Conservation (phyloP, 2,797 vertebrate species). For the Labeo calbasu region DNA sequence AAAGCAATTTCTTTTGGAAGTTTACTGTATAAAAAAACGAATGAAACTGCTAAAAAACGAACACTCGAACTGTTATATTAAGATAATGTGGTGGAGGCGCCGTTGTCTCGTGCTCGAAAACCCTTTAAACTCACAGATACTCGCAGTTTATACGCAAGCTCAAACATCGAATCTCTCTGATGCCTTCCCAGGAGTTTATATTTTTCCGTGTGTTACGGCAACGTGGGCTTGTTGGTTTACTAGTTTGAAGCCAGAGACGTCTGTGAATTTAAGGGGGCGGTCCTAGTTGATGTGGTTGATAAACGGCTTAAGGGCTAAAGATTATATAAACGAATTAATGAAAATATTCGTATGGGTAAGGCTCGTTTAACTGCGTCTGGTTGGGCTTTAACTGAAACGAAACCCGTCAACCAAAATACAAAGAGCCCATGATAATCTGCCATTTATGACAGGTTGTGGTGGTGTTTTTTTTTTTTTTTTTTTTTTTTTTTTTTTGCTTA, state of each 20-base stretch:
- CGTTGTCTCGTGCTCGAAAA: neutral
- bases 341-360: conserved; percentile 20
- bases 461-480: neutral
- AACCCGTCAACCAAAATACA: neutral
- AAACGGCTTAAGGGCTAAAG: conserved; percentile 68
- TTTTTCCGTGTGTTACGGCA: conserved; percentile 16
- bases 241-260: conserved; percentile 41
- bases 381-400: neutral
- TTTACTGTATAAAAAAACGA: neutral
- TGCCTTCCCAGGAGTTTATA: neutral
- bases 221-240: conserved; percentile 48
- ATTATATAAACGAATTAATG: conserved; percentile 70
- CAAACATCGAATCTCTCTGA: neutral
- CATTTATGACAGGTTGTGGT: neutral
- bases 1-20: neutral
- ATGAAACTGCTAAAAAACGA: neutral
- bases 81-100: neutral
- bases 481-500: neutral
- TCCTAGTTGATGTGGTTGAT: conserved; percentile 55
- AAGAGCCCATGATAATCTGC: neutral
- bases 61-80: neutral
- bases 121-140: neutral
- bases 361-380: neutral
- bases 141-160: neutral
- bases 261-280: conserved; percentile 50